These are phyloP conservation scores for Drosophila hydei DNA, from an alignment of 1,140 invertebrate genomes.

Conservation along the genomic window DNA sequence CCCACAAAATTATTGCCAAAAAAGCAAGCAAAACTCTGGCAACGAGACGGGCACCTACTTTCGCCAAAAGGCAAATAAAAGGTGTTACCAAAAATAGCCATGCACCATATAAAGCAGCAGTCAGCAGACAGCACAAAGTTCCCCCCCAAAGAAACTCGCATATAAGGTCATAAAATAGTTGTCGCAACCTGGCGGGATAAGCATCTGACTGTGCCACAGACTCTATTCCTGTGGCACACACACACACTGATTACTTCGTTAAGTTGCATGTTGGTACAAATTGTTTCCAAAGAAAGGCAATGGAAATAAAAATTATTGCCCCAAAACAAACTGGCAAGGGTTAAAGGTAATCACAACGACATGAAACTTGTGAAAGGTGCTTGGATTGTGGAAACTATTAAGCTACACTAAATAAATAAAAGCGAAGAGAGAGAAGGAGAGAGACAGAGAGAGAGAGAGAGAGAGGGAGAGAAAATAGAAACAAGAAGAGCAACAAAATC, in stretches of 20 bases:
- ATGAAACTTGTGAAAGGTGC: constrained; percentile 73
- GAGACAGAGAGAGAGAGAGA: not conserved
- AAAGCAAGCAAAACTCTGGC: constrained; percentile 48
- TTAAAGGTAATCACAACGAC: constrained; percentile 76
- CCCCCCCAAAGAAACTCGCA: constrained; percentile 23
- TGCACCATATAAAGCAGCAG: constrained; percentile 60
- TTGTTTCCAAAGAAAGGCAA: constrained; percentile 81
- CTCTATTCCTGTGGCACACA: constrained; percentile 19
- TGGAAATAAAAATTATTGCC: constrained; percentile 74
- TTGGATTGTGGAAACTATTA: constrained; percentile 37
- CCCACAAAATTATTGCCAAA: constrained; percentile 50
- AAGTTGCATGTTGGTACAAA: constrained; percentile 79
- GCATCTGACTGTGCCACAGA: constrained; percentile 59
- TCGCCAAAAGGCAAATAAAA: constrained; percentile 51
- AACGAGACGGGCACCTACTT: constrained; percentile 54
- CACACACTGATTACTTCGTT: constrained; percentile 70
- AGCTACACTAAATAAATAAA: constrained; percentile 42
- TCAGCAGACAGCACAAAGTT: constrained; percentile 7
- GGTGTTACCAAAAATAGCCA: constrained; percentile 73
- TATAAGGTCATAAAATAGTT: constrained; percentile 81
- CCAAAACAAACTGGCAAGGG: constrained; percentile 54
- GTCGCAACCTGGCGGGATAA: constrained; percentile 73
- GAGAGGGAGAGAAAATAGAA: not conserved
- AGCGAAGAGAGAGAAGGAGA: not conserved
- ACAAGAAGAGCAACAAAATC: constrained; percentile 16